These are phyloP conservation scores for Molanna angustata DNA, from an alignment of 2,888 invertebrate genomes.

Conservation along the genomic window DNA sequence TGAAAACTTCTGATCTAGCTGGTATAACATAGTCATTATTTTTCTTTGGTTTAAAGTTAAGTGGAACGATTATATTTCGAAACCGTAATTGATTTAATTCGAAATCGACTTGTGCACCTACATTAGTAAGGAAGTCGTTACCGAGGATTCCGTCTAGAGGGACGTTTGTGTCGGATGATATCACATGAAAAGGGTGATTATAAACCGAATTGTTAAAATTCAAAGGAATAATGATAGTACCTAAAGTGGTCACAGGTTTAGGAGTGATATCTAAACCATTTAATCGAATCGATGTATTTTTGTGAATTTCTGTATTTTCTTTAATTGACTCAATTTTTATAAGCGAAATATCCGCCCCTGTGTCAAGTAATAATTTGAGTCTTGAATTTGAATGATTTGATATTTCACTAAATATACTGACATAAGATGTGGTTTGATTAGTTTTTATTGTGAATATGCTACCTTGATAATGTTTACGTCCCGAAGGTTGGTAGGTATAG, in stretches of 20 bases:
- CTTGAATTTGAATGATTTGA: too few relatives aligned
- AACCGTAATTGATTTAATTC: not conserved
- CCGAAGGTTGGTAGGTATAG: not conserved
- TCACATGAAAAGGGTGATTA: not conserved
- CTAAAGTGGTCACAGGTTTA: not conserved
- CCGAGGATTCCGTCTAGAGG: not conserved
- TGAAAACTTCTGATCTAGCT: not conserved
- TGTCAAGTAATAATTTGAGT: too few relatives aligned
- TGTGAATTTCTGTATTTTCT: not conserved
- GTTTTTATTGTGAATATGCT: not conserved
- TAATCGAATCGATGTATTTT: not conserved
- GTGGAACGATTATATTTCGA: not conserved
- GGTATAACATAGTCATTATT: not conserved
- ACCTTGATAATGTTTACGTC: not conserved
- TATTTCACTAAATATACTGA: too few relatives aligned
- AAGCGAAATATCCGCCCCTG: not conserved
- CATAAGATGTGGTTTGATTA: not conserved
- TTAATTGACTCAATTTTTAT: not conserved
- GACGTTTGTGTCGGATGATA: not conserved
- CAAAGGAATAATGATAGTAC: not conserved
- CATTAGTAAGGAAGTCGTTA: not conserved
- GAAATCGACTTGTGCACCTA: not conserved
- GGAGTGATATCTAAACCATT: not conserved
- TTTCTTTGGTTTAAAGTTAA: not conserved
- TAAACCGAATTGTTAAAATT: not conserved